Evolutionary conservation across 2,113 vertebrate species (phyloP), one percentile per base, ranked within the genome.

Genomic region (Halichoerus grypus): DNA sequence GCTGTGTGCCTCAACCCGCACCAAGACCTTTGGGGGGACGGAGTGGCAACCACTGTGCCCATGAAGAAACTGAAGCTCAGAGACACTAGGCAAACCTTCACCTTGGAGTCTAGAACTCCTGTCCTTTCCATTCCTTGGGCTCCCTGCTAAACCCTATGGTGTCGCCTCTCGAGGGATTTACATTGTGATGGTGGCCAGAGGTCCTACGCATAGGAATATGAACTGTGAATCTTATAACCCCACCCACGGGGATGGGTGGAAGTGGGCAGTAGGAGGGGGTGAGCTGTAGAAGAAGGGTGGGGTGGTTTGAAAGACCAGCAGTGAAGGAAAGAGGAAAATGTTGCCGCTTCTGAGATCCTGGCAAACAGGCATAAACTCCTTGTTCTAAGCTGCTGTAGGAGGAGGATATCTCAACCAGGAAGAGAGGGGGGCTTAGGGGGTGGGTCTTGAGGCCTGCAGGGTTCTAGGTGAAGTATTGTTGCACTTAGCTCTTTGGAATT

Each of bases 131-230:
- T 85, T 11, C 39, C 18, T 39, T 7, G 21, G 61, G 69, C 36
- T 55, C 33, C 65, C 51, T 95, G 46, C 93, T 49, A 71, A 53
- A 42, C 31, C 46, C 82, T 55, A 81, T 9, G 42, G 31, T 57
- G 51, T 76, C 69, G 9, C 42, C 36, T 92, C 80, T 95, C 22
- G 39, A 89, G 51, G 67, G 90, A 93, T 81, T 94, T 69, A 71
- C 69, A 92, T 95, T 82, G 95, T 97, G 91, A 86, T 67, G 79
- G 83, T 97, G 88, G 87, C 80, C 65, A 91, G 84, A 96, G 88
- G 85, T 71, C 86, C 85, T 21, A 14, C 33, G 36, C 88, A 55
- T 92, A 88, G 88, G 82, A 5, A 71, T 19, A 95, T 33, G 67
- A 92, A 85, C 95, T 95, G 67, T 85, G 95, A 65, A 61, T 88